phyloP scores from a whole-genome alignment of 2,888 invertebrate species.

The Sesamia inferens region DNA sequence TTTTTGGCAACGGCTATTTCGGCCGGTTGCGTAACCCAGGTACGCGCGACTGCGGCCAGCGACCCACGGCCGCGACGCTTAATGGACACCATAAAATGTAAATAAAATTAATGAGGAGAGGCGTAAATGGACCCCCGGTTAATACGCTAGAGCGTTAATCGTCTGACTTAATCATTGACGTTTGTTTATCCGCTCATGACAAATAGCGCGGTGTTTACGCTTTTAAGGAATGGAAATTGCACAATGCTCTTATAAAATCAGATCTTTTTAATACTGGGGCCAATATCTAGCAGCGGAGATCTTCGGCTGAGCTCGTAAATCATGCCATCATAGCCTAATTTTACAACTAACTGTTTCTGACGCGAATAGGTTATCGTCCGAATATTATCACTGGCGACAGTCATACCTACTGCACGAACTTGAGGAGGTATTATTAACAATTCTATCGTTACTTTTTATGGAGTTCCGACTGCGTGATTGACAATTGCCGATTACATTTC shows the following conservation, averaged over 20 bases:
- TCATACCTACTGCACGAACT: conserved; percentile 5
- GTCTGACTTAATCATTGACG: conserved; percentile 47
- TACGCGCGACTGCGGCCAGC: conserved; percentile 78
- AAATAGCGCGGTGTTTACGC: conserved; percentile 41
- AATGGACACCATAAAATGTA: conserved; percentile 83
- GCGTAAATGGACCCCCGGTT: conserved; percentile 68
- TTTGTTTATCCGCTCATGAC: conserved; percentile 44
- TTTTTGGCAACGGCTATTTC: conserved; percentile 85
- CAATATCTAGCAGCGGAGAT: not conserved
- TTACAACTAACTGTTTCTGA: not conserved
- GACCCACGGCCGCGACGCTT: conserved; percentile 74
- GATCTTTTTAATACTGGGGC: not conserved
- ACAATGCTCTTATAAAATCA: not conserved
- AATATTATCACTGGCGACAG: not conserved
- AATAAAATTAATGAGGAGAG: conserved; percentile 82
- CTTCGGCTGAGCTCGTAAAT: not conserved
- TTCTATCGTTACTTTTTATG: conserved; percentile 75
- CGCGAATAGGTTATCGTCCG: not conserved
- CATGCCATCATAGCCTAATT: not conserved
- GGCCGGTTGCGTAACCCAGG: conserved; percentile 84
- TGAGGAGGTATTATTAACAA: conserved; percentile 61
- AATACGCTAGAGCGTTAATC: conserved; percentile 36
- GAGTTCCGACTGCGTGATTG: conserved; percentile 84
- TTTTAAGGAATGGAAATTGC: conserved; percentile 14
- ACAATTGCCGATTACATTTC: conserved; percentile 86